Percentiles rank a stretch among this genome's conserved stretches.
Evolutionary conservation across 2,113 vertebrate species (phyloP).

Genomic region (Oophaga pumilio): DNA sequence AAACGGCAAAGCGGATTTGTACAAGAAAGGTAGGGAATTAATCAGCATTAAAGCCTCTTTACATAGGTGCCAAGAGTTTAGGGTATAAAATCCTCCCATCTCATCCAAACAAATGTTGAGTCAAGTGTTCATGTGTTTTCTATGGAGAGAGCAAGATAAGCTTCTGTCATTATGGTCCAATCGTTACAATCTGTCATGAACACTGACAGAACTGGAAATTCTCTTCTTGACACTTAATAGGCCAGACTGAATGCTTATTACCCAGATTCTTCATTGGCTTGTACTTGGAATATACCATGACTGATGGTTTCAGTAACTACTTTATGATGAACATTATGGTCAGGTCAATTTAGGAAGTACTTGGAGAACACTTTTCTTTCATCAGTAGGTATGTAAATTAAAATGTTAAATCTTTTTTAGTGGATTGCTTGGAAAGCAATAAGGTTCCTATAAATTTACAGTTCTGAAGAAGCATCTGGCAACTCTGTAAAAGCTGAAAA

Average conservation of each 20-base stretch:
- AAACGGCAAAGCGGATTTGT: too few relatives aligned
- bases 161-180: background rate
- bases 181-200: background rate
- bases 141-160: too few relatives aligned
- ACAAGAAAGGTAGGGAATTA: too few relatives aligned
- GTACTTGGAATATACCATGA: constrained; percentile 9
- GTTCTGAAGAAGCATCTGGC: constrained; percentile 42
- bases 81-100: too few relatives aligned
- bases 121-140: too few relatives aligned
- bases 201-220: background rate
- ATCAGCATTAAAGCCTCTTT: too few relatives aligned
- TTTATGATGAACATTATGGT: constrained; percentile 36
- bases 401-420: constrained; percentile 37
- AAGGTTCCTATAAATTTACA: constrained; percentile 33
- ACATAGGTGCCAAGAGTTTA: too few relatives aligned
- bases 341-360: constrained; percentile 26
- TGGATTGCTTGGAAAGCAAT: constrained; percentile 24
- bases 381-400: constrained; percentile 42
- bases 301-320: constrained; percentile 8
- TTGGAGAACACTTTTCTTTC: constrained; percentile 23
- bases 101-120: too few relatives aligned
- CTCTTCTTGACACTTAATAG: background rate
- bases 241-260: background rate
- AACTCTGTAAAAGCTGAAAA: constrained; percentile 42
- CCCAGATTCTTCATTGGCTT: background rate